Conservation (phyloP, 2,113 vertebrate genomes). For the Toxostoma redivivum region DNA sequence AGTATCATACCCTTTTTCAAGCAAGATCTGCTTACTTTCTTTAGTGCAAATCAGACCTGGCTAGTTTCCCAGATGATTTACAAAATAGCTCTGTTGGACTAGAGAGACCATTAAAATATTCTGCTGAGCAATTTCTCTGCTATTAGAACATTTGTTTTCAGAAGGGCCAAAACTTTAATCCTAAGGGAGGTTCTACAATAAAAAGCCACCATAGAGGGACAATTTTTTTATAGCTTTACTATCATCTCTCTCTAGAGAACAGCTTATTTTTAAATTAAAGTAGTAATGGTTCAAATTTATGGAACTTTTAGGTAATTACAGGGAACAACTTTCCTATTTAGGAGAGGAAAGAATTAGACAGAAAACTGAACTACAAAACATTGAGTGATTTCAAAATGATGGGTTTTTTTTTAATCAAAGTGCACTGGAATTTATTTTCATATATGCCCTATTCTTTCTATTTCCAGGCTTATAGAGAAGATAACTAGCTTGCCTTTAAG, state of each 20-base stretch:
- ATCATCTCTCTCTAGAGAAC: background rate
- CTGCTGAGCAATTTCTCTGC: background rate
- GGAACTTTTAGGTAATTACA: background rate
- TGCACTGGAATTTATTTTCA: background rate
- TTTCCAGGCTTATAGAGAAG: background rate
- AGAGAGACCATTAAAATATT: background rate
- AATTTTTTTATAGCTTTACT: background rate
- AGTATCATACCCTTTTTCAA: background rate
- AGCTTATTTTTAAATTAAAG: conserved; percentile 8
- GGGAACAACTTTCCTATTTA: background rate
- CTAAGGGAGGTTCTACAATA: background rate
- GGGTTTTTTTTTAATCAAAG: background rate
- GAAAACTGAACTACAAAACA: background rate
- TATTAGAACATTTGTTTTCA: background rate
- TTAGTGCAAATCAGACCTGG: background rate
- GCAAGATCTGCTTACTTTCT: background rate
- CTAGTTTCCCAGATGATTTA: conserved; percentile 11
- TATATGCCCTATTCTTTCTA: background rate
- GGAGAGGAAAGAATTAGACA: background rate
- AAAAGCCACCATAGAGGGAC: background rate
- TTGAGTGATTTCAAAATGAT: background rate
- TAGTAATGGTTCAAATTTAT: background rate
- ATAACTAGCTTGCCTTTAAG: background rate
- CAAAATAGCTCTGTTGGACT: background rate
- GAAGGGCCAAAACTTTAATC: background rate